These are phyloP conservation scores for Cydia amplana DNA, from an alignment of 1,140 invertebrate species.

Conservation along the genomic window DNA sequence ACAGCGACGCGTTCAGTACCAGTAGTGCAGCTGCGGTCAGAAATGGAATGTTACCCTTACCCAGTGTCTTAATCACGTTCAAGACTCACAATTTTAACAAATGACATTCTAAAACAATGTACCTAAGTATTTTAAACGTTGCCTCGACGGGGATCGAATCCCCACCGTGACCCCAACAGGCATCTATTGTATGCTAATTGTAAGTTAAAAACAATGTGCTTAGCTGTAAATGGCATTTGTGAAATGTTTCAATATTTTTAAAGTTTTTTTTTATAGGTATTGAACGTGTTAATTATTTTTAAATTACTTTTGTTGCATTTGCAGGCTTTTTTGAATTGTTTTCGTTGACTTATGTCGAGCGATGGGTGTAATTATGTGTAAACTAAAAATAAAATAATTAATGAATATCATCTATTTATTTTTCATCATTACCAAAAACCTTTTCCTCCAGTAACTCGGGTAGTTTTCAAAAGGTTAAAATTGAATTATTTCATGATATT, in stretches of 20 bases:
- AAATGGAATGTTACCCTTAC: too few relatives aligned
- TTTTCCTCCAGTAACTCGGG: too few relatives aligned
- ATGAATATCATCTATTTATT: conserved; percentile 40
- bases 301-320: conserved; percentile 39
- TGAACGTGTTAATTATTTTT: conserved; percentile 27
- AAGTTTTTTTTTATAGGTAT: conserved; percentile 23
- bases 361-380: conserved; percentile 51
- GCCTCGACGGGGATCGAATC: conserved; percentile 13
- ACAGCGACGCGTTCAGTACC: too few relatives aligned
- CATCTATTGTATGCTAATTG: conserved; percentile 25
- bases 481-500: background rate
- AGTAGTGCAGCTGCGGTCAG: too few relatives aligned
- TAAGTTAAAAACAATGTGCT: conserved; percentile 21
- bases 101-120: conserved; percentile 19
- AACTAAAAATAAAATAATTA: conserved; percentile 54
- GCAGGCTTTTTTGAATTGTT: conserved; percentile 37
- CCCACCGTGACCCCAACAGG: conserved; percentile 10
- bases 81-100: conserved; percentile 5
- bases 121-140: conserved; percentile 19
- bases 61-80: background rate
- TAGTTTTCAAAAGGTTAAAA: too few relatives aligned
- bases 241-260: conserved; percentile 25
- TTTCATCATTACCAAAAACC: background rate
- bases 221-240: conserved; percentile 24
- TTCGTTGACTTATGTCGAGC: conserved; percentile 44